phyloP scores from a whole-genome alignment of 2,888 invertebrate species.

The Acanthosepion lycidas region DNA sequence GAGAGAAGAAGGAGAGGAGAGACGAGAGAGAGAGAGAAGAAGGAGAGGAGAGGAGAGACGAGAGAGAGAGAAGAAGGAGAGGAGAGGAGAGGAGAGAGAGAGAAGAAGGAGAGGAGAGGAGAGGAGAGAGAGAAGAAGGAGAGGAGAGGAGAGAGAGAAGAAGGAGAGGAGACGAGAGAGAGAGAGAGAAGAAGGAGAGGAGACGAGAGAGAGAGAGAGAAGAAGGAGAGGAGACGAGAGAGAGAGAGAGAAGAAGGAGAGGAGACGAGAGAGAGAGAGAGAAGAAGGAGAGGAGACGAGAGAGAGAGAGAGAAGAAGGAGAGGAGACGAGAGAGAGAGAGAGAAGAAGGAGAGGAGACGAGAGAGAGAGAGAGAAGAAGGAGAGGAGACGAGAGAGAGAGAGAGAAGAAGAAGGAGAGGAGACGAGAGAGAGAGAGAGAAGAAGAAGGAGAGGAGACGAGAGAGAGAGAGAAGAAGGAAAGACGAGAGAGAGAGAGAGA shows the following conservation, averaged over 20 bases:
- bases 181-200: not conserved
- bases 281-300: not conserved
- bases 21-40: not conserved
- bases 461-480: too few relatives aligned
- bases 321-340: not conserved
- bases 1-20: not conserved
- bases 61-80: too few relatives aligned
- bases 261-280: too few relatives aligned
- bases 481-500: too few relatives aligned
- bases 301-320: too few relatives aligned
- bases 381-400: not conserved
- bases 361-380: not conserved
- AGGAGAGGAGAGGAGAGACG: not conserved
- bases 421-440: not conserved
- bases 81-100: too few relatives aligned
- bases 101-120: too few relatives aligned
- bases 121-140: too few relatives aligned
- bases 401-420: not conserved
- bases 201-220: not conserved
- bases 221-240: accelerated
- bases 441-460: not conserved
- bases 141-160: not conserved
- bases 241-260: not conserved
- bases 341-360: not conserved
- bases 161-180: too few relatives aligned